phyloP scores from a whole-genome alignment of 2,888 invertebrate genomes.

The Xestia ashworthii region DNA sequence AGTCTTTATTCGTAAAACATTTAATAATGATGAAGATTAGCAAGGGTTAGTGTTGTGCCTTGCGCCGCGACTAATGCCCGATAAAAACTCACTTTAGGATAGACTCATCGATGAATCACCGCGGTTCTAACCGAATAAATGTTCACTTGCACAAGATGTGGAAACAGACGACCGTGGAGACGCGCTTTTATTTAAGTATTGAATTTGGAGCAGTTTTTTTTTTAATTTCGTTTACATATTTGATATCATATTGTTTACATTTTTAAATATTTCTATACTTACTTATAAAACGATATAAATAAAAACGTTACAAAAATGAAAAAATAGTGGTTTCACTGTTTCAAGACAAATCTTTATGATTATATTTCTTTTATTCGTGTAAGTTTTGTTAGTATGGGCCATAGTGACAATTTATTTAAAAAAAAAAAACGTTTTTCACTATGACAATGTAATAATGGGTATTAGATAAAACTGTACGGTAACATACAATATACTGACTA shows the following conservation, averaged over 20 bases:
- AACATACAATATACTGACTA: constrained; percentile 24
- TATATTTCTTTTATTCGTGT: background rate
- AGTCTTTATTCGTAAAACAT: constrained; percentile 34
- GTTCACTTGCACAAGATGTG: constrained; percentile 86
- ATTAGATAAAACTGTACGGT: background rate
- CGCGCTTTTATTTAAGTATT: constrained; percentile 49
- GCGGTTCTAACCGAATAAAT: constrained; percentile 84
- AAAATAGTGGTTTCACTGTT: too few species aligned
- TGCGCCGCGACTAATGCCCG: constrained; percentile 78
- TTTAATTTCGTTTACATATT: background rate
- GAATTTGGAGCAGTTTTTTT: background rate
- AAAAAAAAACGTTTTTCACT: background rate
- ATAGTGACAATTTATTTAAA: background rate
- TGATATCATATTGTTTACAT: too few species aligned
- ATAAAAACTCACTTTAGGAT: constrained; percentile 88
- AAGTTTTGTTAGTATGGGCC: background rate
- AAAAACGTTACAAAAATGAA: too few species aligned
- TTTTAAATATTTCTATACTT: too few species aligned
- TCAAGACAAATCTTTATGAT: background rate
- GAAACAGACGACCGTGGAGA: constrained; percentile 80
- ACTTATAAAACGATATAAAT: too few species aligned
- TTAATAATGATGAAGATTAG: constrained; percentile 48
- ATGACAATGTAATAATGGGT: background rate
- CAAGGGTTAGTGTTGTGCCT: constrained; percentile 45
- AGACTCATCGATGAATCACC: constrained; percentile 90